Evolutionary conservation across 2,113 vertebrate species (phyloP).

Genomic region (Dromas ardeola): DNA sequence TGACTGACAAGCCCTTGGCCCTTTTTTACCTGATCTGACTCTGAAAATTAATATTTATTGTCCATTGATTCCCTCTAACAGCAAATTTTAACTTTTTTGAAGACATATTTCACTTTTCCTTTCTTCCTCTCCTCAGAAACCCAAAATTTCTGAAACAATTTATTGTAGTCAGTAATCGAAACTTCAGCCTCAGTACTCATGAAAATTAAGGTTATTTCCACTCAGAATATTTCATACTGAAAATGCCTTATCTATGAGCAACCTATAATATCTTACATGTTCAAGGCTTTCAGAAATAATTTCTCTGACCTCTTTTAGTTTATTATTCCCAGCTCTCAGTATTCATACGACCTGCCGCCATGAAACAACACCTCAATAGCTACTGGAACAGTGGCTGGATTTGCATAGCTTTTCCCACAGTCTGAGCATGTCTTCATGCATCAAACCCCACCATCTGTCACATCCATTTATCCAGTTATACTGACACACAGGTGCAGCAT

Average conservation of each 20-base stretch:
- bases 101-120: not conserved
- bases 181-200: not conserved
- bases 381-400: not conserved
- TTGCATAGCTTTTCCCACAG: slow-evolving; percentile 1
- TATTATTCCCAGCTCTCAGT: not conserved
- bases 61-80: not conserved
- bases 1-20: not conserved
- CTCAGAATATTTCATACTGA: not conserved
- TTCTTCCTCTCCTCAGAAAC: not conserved
- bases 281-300: not conserved
- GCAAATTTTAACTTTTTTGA: not conserved
- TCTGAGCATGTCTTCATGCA: not conserved
- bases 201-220: not conserved
- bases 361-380: not conserved
- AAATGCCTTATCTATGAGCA: not conserved
- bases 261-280: not conserved
- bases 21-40: not conserved
- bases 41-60: not conserved
- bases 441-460: slow-evolving; percentile 54
- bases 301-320: not conserved
- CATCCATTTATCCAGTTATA: not conserved
- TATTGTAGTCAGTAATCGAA: not conserved
- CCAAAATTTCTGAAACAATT: not conserved
- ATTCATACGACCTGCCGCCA: not conserved
- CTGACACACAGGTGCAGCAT: slow-evolving; percentile 39